phyloP scores from a whole-genome alignment of 2,113 vertebrate species.

The Sapayoa aenigma region DNA sequence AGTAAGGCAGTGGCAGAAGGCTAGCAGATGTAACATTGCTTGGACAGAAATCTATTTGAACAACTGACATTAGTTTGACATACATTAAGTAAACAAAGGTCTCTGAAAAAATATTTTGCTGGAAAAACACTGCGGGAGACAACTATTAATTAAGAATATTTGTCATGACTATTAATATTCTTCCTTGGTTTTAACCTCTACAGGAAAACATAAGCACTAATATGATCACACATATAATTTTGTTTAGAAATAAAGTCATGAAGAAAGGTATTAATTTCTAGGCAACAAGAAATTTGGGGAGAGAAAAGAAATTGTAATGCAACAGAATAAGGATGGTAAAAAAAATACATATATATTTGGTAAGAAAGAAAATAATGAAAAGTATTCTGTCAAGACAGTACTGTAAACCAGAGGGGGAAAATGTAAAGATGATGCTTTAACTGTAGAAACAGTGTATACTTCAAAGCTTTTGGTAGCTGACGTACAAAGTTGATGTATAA shows the following conservation, averaged over 20 bases:
- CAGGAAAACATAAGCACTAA: not conserved
- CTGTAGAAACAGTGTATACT: not conserved
- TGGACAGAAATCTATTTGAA: not conserved
- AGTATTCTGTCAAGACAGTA: not conserved
- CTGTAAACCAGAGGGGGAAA: not conserved
- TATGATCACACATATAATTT: not conserved
- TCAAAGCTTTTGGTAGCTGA: not conserved
- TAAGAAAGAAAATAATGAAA: not conserved
- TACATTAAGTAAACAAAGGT: not conserved
- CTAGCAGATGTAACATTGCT: not conserved
- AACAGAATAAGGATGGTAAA: not conserved
- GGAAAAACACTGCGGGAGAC: not conserved
- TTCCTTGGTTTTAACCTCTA: not conserved
- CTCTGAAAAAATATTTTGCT: not conserved
- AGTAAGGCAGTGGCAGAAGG: not conserved
- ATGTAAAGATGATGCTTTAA: not conserved
- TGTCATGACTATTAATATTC: not conserved
- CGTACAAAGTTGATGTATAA: not conserved
- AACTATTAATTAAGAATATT: not conserved
- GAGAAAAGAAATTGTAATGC: not conserved
- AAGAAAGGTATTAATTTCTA: not conserved
- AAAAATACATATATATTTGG: not conserved
- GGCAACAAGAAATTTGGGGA: not conserved
- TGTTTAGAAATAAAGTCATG: not conserved
- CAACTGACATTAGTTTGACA: not conserved